Evolutionary conservation across 2,113 vertebrate species (phyloP), one percentile per base, ranked within the genome.

Genomic region (Nyctereutes procyonoides): DNA sequence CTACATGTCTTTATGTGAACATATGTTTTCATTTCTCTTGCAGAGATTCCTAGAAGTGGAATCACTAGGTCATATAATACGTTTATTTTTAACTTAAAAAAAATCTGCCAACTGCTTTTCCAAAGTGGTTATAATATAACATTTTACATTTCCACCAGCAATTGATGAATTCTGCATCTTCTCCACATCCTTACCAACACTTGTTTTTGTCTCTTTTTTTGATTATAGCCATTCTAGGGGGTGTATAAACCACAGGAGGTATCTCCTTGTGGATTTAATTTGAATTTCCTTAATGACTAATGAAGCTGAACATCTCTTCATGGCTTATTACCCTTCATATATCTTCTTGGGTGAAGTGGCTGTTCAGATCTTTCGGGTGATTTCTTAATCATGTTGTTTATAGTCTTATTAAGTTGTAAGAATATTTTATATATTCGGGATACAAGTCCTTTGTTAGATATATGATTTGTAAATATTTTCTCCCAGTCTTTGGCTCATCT

Each of bases 1-100:
- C 71, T 92, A 14, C 63, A 19, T 55, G 19, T 84, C 24, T 88
- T 71, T 62, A 82, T 81, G 22, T 32, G 79, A 95, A 51, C 30
- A 56, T 83, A 48, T 55, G 51, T 63, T 93, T 95, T 87, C 26
- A 55, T 95, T 83, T 94, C 16, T n/a, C 19, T 90, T 74, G 65
- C 55, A 77, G 77, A n/a, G n/a, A n/a, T 48, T 32, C 13, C 69
- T 81, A 28, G 13, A 80, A 67, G 19, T 93, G 26, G 53, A 93
- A 60, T 91, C 73, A 9, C 13, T 84, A 32, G 62, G 35, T 91
- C 19, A 48, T 38, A 58, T 51, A 56, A 20, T 51, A 89, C 76
- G 12, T 67, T 89, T 97, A 82, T 51, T 95, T 96, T 74, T 94
- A 71, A 93, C 16, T 74, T 94, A 71, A 43, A 86, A 86, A 62